A percentile compares a stretch with the other conserved stretches of the same genome.
phyloP scores from a whole-genome alignment of 2,888 invertebrate species.

The Halictus quadricinctus region DNA sequence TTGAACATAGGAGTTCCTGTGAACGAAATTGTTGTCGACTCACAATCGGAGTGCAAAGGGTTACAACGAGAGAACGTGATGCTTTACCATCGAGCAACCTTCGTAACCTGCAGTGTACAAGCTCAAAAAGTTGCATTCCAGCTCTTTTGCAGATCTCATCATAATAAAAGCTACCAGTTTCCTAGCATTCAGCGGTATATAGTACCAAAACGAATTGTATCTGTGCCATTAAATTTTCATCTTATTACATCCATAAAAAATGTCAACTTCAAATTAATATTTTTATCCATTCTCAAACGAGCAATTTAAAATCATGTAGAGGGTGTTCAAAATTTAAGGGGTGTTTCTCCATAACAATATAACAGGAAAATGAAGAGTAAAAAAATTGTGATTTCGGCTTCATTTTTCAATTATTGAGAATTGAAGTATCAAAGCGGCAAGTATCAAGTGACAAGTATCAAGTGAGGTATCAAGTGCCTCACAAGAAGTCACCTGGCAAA shows the following conservation, averaged over 20 bases:
- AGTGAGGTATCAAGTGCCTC: no score
- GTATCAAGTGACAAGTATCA: no score
- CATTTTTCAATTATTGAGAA: no score
- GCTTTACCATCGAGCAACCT: conserved; percentile 1
- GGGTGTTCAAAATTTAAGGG: no score
- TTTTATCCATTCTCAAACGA: no score
- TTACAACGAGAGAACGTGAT: neutral
- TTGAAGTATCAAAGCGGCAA: no score
- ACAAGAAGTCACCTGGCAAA: no score
- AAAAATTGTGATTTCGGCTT: no score
- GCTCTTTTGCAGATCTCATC: neutral
- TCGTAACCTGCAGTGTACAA: neutral
- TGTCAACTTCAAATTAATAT: neutral
- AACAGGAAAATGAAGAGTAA: no score
- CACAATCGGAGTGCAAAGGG: neutral
- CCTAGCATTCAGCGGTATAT: neutral
- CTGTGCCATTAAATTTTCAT: neutral
- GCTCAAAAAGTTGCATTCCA: neutral
- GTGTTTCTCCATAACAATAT: no score
- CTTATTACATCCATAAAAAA: neutral
- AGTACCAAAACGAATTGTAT: neutral
- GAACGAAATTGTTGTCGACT: no score
- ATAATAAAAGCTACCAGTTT: neutral
- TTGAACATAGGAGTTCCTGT: no score
- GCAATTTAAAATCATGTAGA: neutral